A percentile compares a stretch with the other conserved stretches of the same genome.
These are phyloP conservation scores for Oscheius sp. DNA, from an alignment of 1,140 invertebrate genomes.

Conservation along the genomic window DNA sequence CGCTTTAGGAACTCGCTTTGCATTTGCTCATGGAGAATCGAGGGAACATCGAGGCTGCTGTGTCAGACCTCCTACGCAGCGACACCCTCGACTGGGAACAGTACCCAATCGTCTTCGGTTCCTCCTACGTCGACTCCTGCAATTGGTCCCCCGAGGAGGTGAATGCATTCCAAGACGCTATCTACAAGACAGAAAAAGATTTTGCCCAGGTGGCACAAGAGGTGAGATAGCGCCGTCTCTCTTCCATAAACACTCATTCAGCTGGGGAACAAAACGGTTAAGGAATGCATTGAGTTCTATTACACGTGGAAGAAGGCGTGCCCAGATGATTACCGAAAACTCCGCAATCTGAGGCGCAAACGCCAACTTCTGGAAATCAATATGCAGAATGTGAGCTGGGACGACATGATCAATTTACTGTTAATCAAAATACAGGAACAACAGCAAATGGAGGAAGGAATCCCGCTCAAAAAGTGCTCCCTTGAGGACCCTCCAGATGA, in stretches of 20 bases:
- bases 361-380: constrained; percentile 60
- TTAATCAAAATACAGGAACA: background rate
- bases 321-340: constrained; percentile 65
- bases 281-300: constrained; percentile 94
- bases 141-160: constrained; percentile 83
- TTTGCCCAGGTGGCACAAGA: constrained; percentile 82
- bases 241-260: constrained; percentile 60
- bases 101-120: constrained; percentile 68
- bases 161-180: constrained; percentile 78
- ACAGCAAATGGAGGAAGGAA: background rate
- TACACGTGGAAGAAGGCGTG: constrained; percentile 91
- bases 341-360: constrained; percentile 63
- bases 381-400: constrained; percentile 15
- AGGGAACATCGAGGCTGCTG: constrained; percentile 58
- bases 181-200: constrained; percentile 87
- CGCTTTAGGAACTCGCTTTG: constrained; percentile 76
- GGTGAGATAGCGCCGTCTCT: constrained; percentile 68
- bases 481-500: constrained; percentile 5
- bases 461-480: constrained; percentile 4
- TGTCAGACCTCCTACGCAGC: constrained; percentile 57
- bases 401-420: background rate
- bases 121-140: constrained; percentile 68
- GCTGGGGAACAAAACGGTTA: constrained; percentile 80
- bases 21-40: constrained; percentile 72
- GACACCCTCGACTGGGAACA: constrained; percentile 72